Evolutionary conservation across 2,888 invertebrate genomes (phyloP).

Genomic region (Philopedon plagiatum): DNA sequence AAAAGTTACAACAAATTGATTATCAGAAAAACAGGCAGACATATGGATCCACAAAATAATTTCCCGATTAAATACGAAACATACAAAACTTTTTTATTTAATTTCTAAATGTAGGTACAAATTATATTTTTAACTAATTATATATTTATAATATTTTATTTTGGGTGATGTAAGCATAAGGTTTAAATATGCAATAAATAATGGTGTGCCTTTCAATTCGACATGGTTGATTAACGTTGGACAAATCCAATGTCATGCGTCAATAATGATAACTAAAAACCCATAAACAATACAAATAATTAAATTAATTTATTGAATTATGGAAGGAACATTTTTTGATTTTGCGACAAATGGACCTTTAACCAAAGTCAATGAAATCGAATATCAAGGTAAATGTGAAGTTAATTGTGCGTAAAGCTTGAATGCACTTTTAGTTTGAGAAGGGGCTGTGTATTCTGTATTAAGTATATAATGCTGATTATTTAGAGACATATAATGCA

Average conservation of each 20-base stretch:
- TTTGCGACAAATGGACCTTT: conserved; percentile 29
- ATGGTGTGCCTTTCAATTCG: neutral
- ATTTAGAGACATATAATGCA: neutral
- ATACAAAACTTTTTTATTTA: too few relatives aligned
- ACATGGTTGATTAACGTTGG: neutral
- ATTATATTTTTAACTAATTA: too few relatives aligned
- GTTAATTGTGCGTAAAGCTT: conserved; percentile 26
- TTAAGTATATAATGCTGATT: conserved; percentile 4
- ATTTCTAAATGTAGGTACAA: too few relatives aligned
- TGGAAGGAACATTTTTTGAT: neutral
- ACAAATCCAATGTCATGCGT: neutral
- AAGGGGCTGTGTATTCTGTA: conserved; percentile 5
- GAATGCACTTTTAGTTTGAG: conserved; percentile 11
- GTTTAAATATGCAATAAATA: too few relatives aligned
- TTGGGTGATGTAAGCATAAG: too few relatives aligned
- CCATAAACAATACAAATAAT: conserved; percentile 12
- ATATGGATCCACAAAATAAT: too few relatives aligned
- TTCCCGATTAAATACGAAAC: too few relatives aligned
- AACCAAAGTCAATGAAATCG: conserved; percentile 30
- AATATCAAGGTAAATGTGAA: conserved; percentile 40
- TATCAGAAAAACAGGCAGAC: too few relatives aligned
- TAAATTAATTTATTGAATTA: neutral
- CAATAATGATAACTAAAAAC: neutral
- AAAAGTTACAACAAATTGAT: too few relatives aligned
- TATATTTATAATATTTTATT: too few relatives aligned